Evolutionary conservation across 2,888 invertebrate species (phyloP).

Genomic region (Tipula lateralis): DNA sequence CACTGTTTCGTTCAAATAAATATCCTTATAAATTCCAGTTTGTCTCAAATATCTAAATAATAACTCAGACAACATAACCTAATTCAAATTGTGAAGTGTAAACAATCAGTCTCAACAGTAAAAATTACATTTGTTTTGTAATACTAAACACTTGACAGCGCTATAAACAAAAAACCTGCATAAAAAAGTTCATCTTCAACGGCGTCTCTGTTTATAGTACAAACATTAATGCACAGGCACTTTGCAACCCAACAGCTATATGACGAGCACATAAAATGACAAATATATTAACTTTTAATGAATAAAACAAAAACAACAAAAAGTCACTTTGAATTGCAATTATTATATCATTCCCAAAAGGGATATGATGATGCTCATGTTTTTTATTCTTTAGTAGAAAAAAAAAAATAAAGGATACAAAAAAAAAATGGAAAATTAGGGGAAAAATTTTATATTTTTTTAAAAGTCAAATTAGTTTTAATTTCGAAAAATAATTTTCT

Average conservation of each 20-base stretch:
- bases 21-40: too few species aligned
- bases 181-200: neutral
- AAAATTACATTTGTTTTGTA: too few species aligned
- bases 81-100: neutral
- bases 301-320: neutral
- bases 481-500: neutral
- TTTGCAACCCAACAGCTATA: neutral
- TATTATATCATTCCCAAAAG: constrained; percentile 13
- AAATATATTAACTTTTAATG: neutral
- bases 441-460: neutral
- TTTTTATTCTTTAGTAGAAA: neutral
- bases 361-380: neutral
- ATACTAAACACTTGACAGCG: neutral
- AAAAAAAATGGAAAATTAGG: neutral
- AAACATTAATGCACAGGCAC: neutral
- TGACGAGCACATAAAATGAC: neutral
- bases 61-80: too few species aligned
- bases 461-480: constrained; percentile 11
- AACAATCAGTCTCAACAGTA: too few species aligned
- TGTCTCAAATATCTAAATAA: too few species aligned
- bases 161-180: neutral
- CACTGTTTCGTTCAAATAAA: too few species aligned
- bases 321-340: neutral
- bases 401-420: neutral
- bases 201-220: neutral